phyloP scores from a whole-genome alignment of 2,113 vertebrate species.

The Willisornis vidua region DNA sequence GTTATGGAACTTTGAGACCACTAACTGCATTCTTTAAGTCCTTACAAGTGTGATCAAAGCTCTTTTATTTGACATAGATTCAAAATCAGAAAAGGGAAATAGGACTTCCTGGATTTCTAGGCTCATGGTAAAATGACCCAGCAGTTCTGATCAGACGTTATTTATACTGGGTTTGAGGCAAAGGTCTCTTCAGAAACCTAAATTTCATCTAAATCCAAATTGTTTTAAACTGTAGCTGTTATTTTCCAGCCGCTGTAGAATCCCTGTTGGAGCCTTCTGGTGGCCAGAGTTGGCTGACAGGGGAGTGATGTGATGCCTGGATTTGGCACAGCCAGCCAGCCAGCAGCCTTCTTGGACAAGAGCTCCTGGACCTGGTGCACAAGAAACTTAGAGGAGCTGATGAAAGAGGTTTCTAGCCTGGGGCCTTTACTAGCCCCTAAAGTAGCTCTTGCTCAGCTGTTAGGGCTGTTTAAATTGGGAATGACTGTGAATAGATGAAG shows the following conservation, averaged over 20 bases:
- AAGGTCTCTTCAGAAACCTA: neutral
- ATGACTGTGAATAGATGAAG: neutral
- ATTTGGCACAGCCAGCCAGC: neutral
- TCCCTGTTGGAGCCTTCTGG: neutral
- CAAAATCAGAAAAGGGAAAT: neutral
- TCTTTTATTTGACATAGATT: neutral
- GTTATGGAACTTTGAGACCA: no score
- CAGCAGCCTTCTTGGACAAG: neutral
- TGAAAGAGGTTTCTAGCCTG: neutral
- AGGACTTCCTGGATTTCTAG: neutral
- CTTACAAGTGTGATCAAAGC: neutral
- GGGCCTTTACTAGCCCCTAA: neutral
- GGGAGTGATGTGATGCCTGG: neutral
- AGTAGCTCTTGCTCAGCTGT: neutral
- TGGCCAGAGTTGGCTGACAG: neutral
- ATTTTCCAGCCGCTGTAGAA: neutral
- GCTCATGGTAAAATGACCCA: neutral
- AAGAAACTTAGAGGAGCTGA: neutral
- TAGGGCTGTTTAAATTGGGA: neutral
- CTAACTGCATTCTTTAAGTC: no score
- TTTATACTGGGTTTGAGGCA: neutral
- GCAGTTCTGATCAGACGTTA: neutral
- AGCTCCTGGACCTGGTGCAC: neutral
- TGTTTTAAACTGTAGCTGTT: neutral
- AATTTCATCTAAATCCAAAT: neutral